Evolutionary conservation across 92 coral and sea anemone species (phyloP).

Genomic region (Meandrina meandrites): DNA sequence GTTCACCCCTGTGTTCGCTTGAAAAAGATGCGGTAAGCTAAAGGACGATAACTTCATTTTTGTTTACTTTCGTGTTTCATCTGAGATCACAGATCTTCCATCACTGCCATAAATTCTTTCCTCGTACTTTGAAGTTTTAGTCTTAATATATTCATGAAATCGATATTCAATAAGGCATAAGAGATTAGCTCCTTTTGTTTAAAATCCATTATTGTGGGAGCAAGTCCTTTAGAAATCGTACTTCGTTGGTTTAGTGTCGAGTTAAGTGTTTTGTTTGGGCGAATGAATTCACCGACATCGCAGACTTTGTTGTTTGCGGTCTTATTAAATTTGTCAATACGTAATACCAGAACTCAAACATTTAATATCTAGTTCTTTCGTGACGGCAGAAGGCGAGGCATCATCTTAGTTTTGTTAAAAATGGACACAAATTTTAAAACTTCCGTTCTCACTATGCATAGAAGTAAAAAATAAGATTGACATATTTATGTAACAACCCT

Average conservation of each 20-base stretch:
- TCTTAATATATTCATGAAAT: constrained; percentile 14
- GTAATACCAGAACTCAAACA: background rate
- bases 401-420: background rate
- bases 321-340: background rate
- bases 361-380: background rate
- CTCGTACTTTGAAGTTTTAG: background rate
- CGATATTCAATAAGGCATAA: constrained; percentile 21
- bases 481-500: background rate
- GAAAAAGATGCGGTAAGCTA: constrained; percentile 12
- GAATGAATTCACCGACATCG: background rate
- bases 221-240: background rate
- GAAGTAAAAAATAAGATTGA: background rate
- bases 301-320: background rate
- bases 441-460: background rate
- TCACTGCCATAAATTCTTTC: background rate
- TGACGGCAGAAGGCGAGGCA: background rate
- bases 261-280: background rate
- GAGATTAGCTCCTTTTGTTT: constrained; percentile 12
- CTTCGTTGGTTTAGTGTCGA: background rate
- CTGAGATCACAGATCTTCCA: background rate
- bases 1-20: background rate
- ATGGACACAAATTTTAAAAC: background rate
- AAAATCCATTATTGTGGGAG: background rate
- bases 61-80: background rate
- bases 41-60: constrained; percentile 5